phyloP scores from a whole-genome alignment of 2,888 invertebrate genomes.

The Caenorhabditis wallacei region DNA sequence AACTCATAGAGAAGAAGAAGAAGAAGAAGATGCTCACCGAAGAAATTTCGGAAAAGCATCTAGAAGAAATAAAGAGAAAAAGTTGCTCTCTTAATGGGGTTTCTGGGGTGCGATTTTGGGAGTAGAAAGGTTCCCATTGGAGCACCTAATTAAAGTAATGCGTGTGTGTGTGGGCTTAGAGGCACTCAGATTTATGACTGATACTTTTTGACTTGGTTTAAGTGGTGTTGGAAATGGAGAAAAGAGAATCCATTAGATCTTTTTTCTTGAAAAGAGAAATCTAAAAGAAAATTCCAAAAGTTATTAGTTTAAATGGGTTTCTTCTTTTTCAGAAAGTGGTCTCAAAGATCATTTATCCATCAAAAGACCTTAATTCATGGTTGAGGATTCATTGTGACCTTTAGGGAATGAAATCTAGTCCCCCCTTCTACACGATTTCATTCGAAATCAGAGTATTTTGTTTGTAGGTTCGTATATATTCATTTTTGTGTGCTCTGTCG shows the following conservation, averaged over 20 bases:
- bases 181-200: conserved; percentile 53
- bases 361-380: background rate
- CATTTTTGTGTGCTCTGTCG: conserved; percentile 9
- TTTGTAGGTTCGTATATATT: background rate
- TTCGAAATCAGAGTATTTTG: background rate
- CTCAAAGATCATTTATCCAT: background rate
- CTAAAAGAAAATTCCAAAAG: background rate
- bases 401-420: no score
- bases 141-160: conserved; percentile 59
- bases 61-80: conserved; percentile 20
- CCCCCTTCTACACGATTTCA: background rate
- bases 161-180: conserved; percentile 6
- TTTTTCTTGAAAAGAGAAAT: conserved; percentile 19
- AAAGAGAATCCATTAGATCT: conserved; percentile 16
- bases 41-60: conserved; percentile 30
- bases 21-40: no score
- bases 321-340: no score
- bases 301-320: conserved; percentile 2
- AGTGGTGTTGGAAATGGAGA: conserved; percentile 24
- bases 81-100: conserved; percentile 48
- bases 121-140: conserved; percentile 26
- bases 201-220: conserved; percentile 48
- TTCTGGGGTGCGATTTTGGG: conserved; percentile 41
- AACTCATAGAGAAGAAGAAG: conserved; percentile 17
- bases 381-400: no score